These are phyloP conservation scores for Microcebus tavaratra DNA, from an alignment of 2,113 vertebrate species.

Conservation along the genomic window DNA sequence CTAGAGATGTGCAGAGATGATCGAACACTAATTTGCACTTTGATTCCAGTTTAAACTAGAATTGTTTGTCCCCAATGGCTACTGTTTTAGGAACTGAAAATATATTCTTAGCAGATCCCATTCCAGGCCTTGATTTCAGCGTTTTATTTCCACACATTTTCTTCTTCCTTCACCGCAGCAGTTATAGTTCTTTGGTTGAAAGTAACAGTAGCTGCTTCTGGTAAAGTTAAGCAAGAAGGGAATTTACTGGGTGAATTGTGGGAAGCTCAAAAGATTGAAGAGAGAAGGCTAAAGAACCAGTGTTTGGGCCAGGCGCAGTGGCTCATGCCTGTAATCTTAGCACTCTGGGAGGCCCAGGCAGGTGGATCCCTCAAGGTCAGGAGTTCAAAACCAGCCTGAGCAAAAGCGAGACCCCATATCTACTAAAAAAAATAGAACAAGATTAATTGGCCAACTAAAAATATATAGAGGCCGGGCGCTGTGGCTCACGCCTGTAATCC, in stretches of 20 bases:
- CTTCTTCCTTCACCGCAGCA: constrained; percentile 4
- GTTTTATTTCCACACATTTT: constrained; percentile 11
- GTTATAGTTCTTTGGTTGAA: neutral
- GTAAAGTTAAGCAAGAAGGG: constrained; percentile 4
- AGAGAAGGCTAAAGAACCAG: neutral
- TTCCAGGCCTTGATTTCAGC: constrained; percentile 41
- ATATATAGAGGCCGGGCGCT: no score
- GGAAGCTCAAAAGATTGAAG: neutral
- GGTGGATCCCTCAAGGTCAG: no score
- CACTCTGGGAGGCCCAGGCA: no score
- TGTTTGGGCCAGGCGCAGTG: no score
- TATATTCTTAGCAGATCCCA: constrained; percentile 2
- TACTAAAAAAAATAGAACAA: no score
- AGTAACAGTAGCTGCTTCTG: neutral
- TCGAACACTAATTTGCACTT: constrained; percentile 25
- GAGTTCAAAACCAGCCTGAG: no score
- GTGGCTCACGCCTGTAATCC: no score
- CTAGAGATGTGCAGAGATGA: constrained; percentile 23
- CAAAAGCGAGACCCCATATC: no score
- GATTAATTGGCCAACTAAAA: no score
- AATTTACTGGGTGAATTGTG: neutral
- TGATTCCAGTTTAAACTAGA: constrained; percentile 46
- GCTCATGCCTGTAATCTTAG: no score
- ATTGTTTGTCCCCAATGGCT: neutral
- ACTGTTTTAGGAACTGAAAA: constrained; percentile 40